A percentile compares a stretch with the other conserved stretches of the same genome.
Conservation (phyloP, 2,888 invertebrate genomes). For the Drosophila maculinotata region DNA sequence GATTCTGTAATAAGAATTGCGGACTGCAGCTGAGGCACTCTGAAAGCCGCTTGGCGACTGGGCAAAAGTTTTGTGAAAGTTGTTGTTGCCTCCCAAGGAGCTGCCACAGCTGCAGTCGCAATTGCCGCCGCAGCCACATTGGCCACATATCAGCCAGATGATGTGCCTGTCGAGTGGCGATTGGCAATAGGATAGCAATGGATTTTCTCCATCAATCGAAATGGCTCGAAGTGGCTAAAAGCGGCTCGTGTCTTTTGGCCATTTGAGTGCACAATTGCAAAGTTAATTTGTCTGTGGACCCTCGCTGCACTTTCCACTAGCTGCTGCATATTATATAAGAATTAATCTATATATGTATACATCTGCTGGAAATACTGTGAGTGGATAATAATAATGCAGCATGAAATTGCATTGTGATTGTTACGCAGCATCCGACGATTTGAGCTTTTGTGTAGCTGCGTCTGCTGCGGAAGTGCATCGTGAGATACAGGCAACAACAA, state of each 20-base stretch:
- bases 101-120: constrained; percentile 19
- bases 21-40: constrained; percentile 16
- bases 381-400: constrained; percentile 49
- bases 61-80: constrained; percentile 75
- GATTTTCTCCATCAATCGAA: constrained; percentile 62
- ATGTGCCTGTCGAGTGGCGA: constrained; percentile 44
- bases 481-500: constrained; percentile 40
- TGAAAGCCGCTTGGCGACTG: constrained; percentile 36
- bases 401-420: constrained; percentile 66
- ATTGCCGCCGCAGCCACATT: no score
- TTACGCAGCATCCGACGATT: constrained; percentile 40
- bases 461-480: constrained; percentile 49
- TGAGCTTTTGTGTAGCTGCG: constrained; percentile 3
- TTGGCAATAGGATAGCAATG: constrained; percentile 43
- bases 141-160: constrained; percentile 56
- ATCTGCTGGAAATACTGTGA: background rate
- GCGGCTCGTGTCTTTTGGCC: constrained; percentile 32
- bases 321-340: constrained; percentile 59
- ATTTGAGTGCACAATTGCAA: constrained; percentile 33
- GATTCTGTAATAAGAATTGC: constrained; percentile 79
- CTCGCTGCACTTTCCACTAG: constrained; percentile 7
- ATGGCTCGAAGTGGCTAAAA: constrained; percentile 2
- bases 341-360: constrained; percentile 35
- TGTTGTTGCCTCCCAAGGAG: constrained; percentile 75
- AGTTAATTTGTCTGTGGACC: constrained; percentile 33